A percentile compares a stretch with the other conserved stretches of the same genome.
Conservation (phyloP, 2,888 invertebrate genomes). For the Therioaphis trifolii region DNA sequence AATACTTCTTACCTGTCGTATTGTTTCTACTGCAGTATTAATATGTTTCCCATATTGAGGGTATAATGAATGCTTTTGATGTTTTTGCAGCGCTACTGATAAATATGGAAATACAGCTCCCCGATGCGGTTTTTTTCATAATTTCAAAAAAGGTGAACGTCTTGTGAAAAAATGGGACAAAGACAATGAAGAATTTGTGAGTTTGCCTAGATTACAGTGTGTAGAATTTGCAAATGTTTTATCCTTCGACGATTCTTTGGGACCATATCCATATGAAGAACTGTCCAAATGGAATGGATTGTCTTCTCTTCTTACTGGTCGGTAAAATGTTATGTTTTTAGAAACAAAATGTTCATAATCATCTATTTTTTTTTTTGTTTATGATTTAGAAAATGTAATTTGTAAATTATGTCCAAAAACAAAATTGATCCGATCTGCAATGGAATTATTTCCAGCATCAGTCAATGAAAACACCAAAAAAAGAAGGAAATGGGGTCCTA, state of each 20-base stretch:
- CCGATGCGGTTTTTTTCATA: slow-evolving; percentile 86
- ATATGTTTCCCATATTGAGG: too few relatives aligned
- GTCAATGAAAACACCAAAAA: slow-evolving; percentile 66
- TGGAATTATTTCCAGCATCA: slow-evolving; percentile 75
- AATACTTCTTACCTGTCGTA: too few relatives aligned
- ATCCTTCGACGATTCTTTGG: slow-evolving; percentile 82
- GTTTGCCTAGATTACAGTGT: slow-evolving; percentile 76
- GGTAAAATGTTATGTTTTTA: slow-evolving; percentile 37
- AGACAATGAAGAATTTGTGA: slow-evolving; percentile 76
- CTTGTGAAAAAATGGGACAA: slow-evolving; percentile 89
- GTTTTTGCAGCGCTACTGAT: slow-evolving; percentile 70
- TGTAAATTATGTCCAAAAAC: slow-evolving; percentile 77
- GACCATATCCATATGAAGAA: slow-evolving; percentile 90
- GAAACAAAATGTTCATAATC: not conserved
- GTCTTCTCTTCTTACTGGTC: slow-evolving; percentile 77
- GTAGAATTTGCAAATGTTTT: slow-evolving; percentile 77
- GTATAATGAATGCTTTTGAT: not conserved
- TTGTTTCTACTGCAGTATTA: too few relatives aligned
- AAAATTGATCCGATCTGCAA: slow-evolving; percentile 82
- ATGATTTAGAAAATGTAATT: slow-evolving; percentile 73
- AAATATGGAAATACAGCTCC: slow-evolving; percentile 72
- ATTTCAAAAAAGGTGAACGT: slow-evolving; percentile 84
- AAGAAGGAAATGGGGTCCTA: slow-evolving; percentile 70
- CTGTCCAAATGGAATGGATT: slow-evolving; percentile 87
- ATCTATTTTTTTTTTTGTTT: slow-evolving; percentile 49